Percentiles rank a stretch among this genome's conserved stretches.
Evolutionary conservation across 2,113 vertebrate species (phyloP).

Genomic region (Tretioscincus oriximinensis): DNA sequence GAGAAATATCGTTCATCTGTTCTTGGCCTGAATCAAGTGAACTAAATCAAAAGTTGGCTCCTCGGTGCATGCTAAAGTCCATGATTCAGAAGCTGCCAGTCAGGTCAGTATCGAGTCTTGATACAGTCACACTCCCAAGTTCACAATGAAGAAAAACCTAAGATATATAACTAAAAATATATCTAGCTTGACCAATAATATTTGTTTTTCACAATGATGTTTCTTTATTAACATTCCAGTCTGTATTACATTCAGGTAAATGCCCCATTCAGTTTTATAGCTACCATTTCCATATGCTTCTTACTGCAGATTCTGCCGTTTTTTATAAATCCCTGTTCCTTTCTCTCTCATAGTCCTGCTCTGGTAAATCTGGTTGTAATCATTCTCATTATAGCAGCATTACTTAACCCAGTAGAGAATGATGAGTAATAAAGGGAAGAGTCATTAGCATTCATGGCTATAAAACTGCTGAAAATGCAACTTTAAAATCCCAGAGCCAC

Average conservation of each 20-base stretch:
- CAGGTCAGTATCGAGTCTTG: too few species aligned
- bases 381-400: conserved; percentile 34
- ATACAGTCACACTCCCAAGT: too few species aligned
- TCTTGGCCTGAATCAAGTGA: too few species aligned
- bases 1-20: not conserved
- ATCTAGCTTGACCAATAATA: not conserved
- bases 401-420: conserved; percentile 40
- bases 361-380: conserved; percentile 42
- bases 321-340: conserved; percentile 23
- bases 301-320: conserved; percentile 7
- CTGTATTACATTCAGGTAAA: not conserved
- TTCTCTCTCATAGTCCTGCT: conserved; percentile 13
- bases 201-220: not conserved
- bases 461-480: conserved; percentile 40
- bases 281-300: conserved; percentile 19
- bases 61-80: too few species aligned
- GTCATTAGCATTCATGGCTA: conserved; percentile 28
- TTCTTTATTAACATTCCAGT: not conserved
- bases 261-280: conserved; percentile 3
- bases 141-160: too few species aligned
- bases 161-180: too few species aligned
- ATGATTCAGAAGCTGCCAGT: too few species aligned
- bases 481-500: conserved; percentile 38
- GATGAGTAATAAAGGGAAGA: conserved; percentile 41
- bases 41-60: too few species aligned